These are phyloP conservation scores for Adelges cooleyi DNA, from an alignment of 1,140 invertebrate species.

Conservation along the genomic window DNA sequence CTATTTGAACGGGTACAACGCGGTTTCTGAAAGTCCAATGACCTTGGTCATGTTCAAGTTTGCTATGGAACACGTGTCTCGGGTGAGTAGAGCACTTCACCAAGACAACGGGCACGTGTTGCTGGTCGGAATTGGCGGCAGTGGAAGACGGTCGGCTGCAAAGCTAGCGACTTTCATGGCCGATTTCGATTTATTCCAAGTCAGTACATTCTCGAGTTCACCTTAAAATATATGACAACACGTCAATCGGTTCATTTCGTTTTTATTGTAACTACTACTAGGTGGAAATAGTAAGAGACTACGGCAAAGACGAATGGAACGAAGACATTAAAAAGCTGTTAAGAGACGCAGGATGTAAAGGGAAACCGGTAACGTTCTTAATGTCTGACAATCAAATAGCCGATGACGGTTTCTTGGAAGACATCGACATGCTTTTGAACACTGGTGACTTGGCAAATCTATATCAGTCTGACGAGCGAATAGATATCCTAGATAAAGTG, in stretches of 20 bases:
- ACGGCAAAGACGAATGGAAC: slow-evolving; percentile 70
- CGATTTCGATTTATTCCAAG: slow-evolving; percentile 52
- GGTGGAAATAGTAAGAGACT: slow-evolving; percentile 71
- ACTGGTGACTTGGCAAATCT: slow-evolving; percentile 86
- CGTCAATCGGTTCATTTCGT: too few relatives aligned
- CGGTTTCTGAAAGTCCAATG: slow-evolving; percentile 58
- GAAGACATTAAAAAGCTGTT: slow-evolving; percentile 74
- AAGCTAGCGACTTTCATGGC: slow-evolving; percentile 68
- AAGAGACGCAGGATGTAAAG: slow-evolving; percentile 66
- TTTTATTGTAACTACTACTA: too few relatives aligned
- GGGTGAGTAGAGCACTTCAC: slow-evolving; percentile 62
- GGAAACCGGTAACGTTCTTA: slow-evolving; percentile 73
- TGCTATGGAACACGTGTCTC: slow-evolving; percentile 82
- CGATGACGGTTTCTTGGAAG: slow-evolving; percentile 83
- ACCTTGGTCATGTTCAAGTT: slow-evolving; percentile 80
- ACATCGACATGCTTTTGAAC: slow-evolving; percentile 86
- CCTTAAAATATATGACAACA: too few relatives aligned
- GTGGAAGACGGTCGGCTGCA: slow-evolving; percentile 71
- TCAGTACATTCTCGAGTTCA: too few relatives aligned
- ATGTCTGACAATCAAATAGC: slow-evolving; percentile 74
- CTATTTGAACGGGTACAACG: slow-evolving; percentile 80
- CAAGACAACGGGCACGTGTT: slow-evolving; percentile 69
- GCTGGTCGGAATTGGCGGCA: slow-evolving; percentile 77
- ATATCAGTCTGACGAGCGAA: slow-evolving; percentile 80
- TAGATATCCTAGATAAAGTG: slow-evolving; percentile 87